phyloP scores from a whole-genome alignment of 2,888 invertebrate genomes.

The Chrysotoxum bicinctum region DNA sequence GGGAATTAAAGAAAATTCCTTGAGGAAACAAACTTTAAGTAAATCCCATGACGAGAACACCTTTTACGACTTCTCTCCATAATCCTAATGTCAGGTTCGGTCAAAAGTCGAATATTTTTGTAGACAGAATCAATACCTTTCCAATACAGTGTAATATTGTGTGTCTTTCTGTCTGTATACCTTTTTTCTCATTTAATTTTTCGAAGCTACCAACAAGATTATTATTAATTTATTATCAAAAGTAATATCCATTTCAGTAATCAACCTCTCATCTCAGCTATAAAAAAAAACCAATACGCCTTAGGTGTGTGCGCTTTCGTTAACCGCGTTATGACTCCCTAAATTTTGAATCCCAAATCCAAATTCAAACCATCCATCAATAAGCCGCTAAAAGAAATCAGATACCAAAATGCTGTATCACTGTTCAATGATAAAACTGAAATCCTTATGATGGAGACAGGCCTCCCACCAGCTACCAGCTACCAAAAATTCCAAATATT shows the following conservation, averaged over 20 bases:
- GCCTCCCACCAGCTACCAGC: neutral
- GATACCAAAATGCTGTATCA: constrained; percentile 18
- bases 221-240: neutral
- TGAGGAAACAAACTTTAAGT: too few species aligned
- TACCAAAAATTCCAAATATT: constrained; percentile 5
- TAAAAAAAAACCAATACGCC: neutral
- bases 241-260: neutral
- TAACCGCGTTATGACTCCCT: neutral
- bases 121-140: too few species aligned
- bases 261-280: neutral
- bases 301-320: neutral
- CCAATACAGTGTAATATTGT: too few species aligned
- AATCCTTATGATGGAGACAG: neutral
- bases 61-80: too few species aligned
- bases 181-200: too few species aligned
- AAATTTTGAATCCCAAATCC: neutral
- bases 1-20: too few species aligned
- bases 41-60: too few species aligned
- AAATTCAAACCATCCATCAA: neutral
- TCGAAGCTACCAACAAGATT: too few species aligned
- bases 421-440: constrained; percentile 1
- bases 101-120: too few species aligned
- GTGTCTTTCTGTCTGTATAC: too few species aligned
- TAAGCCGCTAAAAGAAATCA: neutral
- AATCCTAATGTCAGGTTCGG: too few species aligned